Evolutionary conservation across 2,797 vertebrate genomes (phyloP), one percentile per base, ranked within the genome.

Genomic region (Parauchenoglanis punctatus): DNA sequence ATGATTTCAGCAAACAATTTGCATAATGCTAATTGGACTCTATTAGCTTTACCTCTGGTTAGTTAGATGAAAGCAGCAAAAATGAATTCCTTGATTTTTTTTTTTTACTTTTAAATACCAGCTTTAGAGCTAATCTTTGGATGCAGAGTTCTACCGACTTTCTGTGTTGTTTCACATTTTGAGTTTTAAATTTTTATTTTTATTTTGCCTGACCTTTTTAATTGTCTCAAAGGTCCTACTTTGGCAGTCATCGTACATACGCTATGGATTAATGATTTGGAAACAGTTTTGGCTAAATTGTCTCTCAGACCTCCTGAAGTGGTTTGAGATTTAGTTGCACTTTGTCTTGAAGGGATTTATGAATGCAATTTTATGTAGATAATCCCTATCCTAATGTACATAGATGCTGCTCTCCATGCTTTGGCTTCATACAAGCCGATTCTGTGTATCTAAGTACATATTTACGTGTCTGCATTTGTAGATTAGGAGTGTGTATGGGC

Each of bases 401-500:
- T 5, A 67, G 15, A 49, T 65, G 7, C 40, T 82, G 17, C 40
- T 28, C 49, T 65, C 25, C 59, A 46, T 82, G 40, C 59, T 65
- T 59, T 59, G 31, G 77, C 4, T 25, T 40, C 35, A 61, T 61
- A 44, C 35, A 61, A 56, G 61, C 68, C 13, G 35, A 78, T 72
- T 52, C 28, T 85, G 35, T 59, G 31, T 52, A 54, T 49, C 40
- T 31, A 68, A 49, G 18, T 81, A 44, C 23, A 49, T 40, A 73
- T 70, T 61, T 61, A 56, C 35, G 46, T 54, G 63, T 73, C 73
- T 76, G 65, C 18, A 46, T 77, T 75, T 68, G 58, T 76, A 88
- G 87, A 82, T 87, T 87, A 76, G 20, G 49, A 59, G 76, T 70
- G 78, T 59, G 8, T 44, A 40, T 87, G 83, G 67, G 40, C 61